Evolutionary conservation across 2,888 invertebrate species (phyloP), one percentile per base, ranked within the genome.

Genomic region (Mythimna lalbum): DNA sequence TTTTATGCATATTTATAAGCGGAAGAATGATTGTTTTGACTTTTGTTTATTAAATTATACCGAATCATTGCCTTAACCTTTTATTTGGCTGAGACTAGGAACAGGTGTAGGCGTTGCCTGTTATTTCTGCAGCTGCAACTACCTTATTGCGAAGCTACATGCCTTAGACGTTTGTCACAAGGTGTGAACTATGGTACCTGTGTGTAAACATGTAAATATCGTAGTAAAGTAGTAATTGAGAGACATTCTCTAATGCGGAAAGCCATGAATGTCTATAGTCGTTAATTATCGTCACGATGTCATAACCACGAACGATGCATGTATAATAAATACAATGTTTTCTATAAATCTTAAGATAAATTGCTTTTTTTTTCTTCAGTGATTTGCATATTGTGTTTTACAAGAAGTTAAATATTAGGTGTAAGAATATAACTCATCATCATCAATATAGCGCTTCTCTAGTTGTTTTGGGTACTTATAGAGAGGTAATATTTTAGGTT

Each of bases 221-320:
- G 23, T 39, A 21, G 49, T 63, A 39, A 60, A 68, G 12, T 39
- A 39, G 39, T 39, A 39, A 57, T 50, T 68, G 27, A 27, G n/a
- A 60, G 14, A 66, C 62, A 76, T 71, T 76, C 23, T 19, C 52
- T 23, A 27, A 80, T 39, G 57, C 69, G 77, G 76, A 79, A 81
- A 71, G 12, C 56, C 47, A 69, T 69, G 55, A 78, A 61, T 63
- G 17, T 60, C 21, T 57, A 53, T 50, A 50, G 56, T 52, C 61
- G 72, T 75, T 76, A 67, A 73, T 69, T 62, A 71, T 73, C 53
- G 39, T n/a, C 27, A 56, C 53, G 56, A 63, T 63, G 65, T 59
- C 65, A 69, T 73, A 64, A 63, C n/a, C 27, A 61, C 69, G 59
- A 72, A 60, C 21, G 67, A 63, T 73, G 50, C 56, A 76, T 68